Base-by-base conservation (phyloP, 2,113 vertebrate genomes). In the Mormyrus lacerda region DNA sequence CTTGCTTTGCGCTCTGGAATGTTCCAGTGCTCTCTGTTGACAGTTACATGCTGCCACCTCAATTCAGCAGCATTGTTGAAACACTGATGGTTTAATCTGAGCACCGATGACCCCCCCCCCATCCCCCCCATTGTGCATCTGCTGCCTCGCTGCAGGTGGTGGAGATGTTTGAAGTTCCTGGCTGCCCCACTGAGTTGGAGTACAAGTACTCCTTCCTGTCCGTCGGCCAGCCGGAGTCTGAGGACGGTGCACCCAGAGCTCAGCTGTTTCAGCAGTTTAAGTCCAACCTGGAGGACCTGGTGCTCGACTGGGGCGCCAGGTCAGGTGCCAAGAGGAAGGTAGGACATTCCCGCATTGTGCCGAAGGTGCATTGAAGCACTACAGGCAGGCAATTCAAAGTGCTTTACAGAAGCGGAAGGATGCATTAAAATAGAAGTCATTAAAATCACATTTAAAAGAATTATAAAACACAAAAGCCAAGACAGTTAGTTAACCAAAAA, bases 1-100 rank as follows among this genome's bases (percentile, higher is more conserved):
- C 98, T 99, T 48, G 98, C 99, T 94, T 96, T 99, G 93, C 98
- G 99, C 94, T 99, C 98, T 58, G 98, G 98, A 93, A 98, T 98
- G 97, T 98, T 99, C 93, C 98, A 99, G 99, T 99, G 97, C 94
- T 99, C 11, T 98, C 98, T 94, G 98, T 27, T 65, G 27, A 65
- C 9, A 27, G n/a, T 31, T 31, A 27, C 24, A 1, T 65, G 61
- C 61, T n/a, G 24, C n/a, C 61, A 27, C 61, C 61, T 65, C 61
- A 39, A 6, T 39, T 39, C 15, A 39, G 19, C 31, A 11, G n/a
- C 69, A 17, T 17, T 31, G 11, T 27, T 51, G 85, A 27, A 31
- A 6, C 21, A 35, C 8, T 10, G 11, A n/a, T 9, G 17, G 7
- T 84, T 47, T 84, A n/a, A 47, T 84, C 82, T 47, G 82, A 19